Evolutionary conservation across 2,113 vertebrate species (phyloP).

Genomic region (Mesoclemmys tuberculata): DNA sequence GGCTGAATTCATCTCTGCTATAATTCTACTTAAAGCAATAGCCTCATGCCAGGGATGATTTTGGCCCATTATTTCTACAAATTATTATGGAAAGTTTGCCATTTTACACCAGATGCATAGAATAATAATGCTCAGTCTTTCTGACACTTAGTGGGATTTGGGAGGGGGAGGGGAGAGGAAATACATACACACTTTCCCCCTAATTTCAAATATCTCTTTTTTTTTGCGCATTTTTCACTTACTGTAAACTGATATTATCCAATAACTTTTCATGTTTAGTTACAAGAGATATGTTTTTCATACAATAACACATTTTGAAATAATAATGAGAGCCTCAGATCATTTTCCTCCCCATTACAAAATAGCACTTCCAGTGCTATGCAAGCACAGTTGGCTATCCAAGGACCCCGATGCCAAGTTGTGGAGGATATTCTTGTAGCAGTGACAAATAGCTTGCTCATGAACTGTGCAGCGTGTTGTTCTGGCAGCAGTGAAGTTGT

Average conservation of each 20-base stretch:
- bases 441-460: conserved; percentile 81
- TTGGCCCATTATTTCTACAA: conserved; percentile 41
- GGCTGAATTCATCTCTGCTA: not conserved
- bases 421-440: conserved; percentile 82
- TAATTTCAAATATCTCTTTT: not conserved
- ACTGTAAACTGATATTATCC: conserved; percentile 53
- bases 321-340: conserved; percentile 72
- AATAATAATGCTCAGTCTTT: conserved; percentile 7
- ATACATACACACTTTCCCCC: not conserved
- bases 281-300: conserved; percentile 71
- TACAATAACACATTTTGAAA: conserved; percentile 73
- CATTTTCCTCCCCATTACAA: conserved; percentile 63
- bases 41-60: not conserved
- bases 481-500: conserved; percentile 80
- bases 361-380: conserved; percentile 61
- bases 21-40: not conserved
- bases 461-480: conserved; percentile 78
- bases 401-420: conserved; percentile 79
- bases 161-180: not conserved
- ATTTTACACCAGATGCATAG: conserved; percentile 2
- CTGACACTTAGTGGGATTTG: not conserved
- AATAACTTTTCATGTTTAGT: conserved; percentile 59
- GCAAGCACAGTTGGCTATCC: conserved; percentile 79
- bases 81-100: not conserved
- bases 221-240: conserved; percentile 18